These are phyloP conservation scores for Periophthalmodon schlosseri DNA, from an alignment of 2,113 vertebrate species.

Conservation along the genomic window DNA sequence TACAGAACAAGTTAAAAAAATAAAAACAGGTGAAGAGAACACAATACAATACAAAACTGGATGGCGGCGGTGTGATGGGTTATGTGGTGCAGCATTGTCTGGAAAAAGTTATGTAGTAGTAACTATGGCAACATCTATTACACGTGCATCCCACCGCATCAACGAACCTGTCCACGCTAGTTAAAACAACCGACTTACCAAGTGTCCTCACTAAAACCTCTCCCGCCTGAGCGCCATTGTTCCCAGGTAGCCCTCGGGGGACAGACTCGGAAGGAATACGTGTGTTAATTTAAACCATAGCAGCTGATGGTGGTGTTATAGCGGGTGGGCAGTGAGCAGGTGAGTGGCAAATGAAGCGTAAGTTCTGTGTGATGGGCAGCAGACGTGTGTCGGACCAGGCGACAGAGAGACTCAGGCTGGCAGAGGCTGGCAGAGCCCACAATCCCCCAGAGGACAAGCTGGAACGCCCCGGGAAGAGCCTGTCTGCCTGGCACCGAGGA, in stretches of 20 bases:
- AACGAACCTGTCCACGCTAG: background rate
- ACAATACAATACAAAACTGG: too few relatives aligned
- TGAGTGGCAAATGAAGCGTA: constrained; percentile 8
- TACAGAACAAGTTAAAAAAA: too few relatives aligned
- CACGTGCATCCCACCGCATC: background rate
- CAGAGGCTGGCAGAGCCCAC: background rate
- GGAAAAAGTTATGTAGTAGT: too few relatives aligned
- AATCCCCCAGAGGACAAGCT: background rate
- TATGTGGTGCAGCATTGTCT: too few relatives aligned
- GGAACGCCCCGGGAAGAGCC: constrained; percentile 1
- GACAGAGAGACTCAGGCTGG: background rate
- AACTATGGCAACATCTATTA: background rate
- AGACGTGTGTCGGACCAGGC: background rate
- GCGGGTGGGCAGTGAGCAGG: background rate
- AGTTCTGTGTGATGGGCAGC: background rate
- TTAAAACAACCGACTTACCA: background rate
- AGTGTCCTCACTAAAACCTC: background rate
- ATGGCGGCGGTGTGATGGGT: too few relatives aligned
- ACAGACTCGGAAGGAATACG: background rate
- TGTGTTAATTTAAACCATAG: constrained; percentile 1
- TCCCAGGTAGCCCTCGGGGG: background rate
- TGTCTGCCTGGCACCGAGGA: background rate
- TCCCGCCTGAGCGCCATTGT: background rate
- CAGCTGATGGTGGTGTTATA: background rate
- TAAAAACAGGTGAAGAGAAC: too few relatives aligned